These are phyloP conservation scores for Chalcis sispes DNA, from an alignment of 2,888 invertebrate species.

Conservation along the genomic window DNA sequence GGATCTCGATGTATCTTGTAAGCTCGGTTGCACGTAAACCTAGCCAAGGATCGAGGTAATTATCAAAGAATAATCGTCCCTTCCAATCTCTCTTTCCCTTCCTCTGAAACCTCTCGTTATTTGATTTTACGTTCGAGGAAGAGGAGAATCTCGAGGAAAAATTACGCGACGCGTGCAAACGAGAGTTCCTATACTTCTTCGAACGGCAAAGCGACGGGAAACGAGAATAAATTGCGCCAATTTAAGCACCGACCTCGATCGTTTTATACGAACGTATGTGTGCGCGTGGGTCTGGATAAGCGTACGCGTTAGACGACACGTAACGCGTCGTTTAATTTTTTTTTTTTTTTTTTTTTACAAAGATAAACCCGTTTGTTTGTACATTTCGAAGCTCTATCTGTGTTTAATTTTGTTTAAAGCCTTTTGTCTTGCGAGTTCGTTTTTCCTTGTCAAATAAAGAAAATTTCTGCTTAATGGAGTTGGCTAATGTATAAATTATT, in stretches of 20 bases:
- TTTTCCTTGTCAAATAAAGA: too few species aligned
- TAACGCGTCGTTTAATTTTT: too few species aligned
- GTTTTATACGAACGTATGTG: not conserved
- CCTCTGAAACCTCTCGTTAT: not conserved
- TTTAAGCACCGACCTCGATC: constrained; percentile 43
- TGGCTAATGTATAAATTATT: too few species aligned
- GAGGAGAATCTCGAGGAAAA: constrained; percentile 15
- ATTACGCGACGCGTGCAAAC: constrained; percentile 2
- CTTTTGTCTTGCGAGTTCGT: too few species aligned
- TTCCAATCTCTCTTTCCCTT: constrained; percentile 7
- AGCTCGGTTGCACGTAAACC: not conserved
- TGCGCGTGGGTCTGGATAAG: constrained; percentile 8
- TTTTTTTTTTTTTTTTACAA: not conserved
- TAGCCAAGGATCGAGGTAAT: constrained; percentile 15
- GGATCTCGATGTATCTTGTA: too few species aligned
- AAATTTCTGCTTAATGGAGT: too few species aligned
- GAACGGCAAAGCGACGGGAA: constrained; percentile 44
- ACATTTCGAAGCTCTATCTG: too few species aligned
- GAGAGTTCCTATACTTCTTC: not conserved
- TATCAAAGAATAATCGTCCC: constrained; percentile 38
- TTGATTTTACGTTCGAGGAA: constrained; percentile 1
- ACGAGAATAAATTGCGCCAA: constrained; percentile 44
- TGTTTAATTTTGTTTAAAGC: too few species aligned
- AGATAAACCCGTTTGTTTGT: too few species aligned
- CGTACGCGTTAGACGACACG: not conserved